phyloP scores from a whole-genome alignment of 2,888 invertebrate genomes.

The Candidula unifasciata region DNA sequence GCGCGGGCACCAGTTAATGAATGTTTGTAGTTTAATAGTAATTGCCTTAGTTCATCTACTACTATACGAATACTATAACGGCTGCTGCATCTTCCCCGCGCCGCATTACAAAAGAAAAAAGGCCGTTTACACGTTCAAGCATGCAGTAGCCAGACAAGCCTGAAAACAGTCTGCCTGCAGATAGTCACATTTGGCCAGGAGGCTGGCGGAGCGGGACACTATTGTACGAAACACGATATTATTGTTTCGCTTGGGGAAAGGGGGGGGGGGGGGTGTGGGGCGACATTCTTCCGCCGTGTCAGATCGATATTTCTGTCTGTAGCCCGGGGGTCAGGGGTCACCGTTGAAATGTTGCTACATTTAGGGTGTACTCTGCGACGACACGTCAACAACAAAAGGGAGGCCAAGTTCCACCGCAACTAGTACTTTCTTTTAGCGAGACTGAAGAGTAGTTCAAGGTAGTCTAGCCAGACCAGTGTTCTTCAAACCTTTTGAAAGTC shows the following conservation, averaged over 20 bases:
- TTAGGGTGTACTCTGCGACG: conserved; percentile 30
- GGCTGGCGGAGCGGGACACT: conserved; percentile 1
- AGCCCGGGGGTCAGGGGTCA: conserved; percentile 29
- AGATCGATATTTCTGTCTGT: conserved; percentile 39
- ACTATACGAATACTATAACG: no score
- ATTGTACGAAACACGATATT: conserved; percentile 19
- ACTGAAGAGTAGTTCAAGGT: conserved; percentile 16
- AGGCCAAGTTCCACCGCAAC: not conserved
- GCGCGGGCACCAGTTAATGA: no score
- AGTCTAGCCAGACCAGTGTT: not conserved
- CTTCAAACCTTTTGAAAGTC: no score
- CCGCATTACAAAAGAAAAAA: not conserved
- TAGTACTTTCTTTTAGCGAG: conserved; percentile 11
- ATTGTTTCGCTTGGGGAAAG: conserved; percentile 28
- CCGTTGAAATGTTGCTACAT: conserved; percentile 30
- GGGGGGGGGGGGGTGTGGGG: no score
- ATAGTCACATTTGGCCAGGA: not conserved
- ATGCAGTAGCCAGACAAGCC: not conserved
- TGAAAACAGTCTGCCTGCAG: not conserved
- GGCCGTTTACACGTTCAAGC: not conserved
- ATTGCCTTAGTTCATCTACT: no score
- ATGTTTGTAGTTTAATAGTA: no score
- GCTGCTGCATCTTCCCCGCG: not conserved
- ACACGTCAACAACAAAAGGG: conserved; percentile 25
- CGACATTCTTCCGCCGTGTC: conserved; percentile 33